A percentile compares a stretch with the other conserved stretches of the same genome.
These are phyloP conservation scores for Villa cingulata DNA, from an alignment of 2,888 invertebrate species.

Conservation along the genomic window DNA sequence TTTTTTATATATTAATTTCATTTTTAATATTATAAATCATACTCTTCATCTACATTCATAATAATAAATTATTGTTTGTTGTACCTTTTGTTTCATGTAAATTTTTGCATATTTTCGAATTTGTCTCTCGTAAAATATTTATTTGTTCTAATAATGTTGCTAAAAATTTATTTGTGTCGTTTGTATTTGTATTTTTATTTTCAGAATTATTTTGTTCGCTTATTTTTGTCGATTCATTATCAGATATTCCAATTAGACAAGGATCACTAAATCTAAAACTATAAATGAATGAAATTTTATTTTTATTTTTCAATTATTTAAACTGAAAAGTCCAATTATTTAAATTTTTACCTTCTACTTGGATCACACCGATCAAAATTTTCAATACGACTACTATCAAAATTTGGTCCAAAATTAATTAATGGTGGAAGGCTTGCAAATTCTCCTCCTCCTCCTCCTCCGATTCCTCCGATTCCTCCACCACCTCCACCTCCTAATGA, in stretches of 20 bases:
- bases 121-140: conserved; percentile 52
- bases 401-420: conserved; percentile 37
- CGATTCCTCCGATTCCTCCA: too few species aligned
- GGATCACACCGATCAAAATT: conserved; percentile 9
- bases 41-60: too few species aligned
- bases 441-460: too few species aligned
- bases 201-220: conserved; percentile 28
- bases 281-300: background rate
- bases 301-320: background rate
- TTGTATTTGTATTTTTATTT: conserved; percentile 23
- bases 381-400: conserved; percentile 7
- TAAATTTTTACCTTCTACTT: conserved; percentile 9
- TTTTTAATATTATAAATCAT: too few species aligned
- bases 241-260: conserved; percentile 33
- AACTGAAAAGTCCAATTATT: conserved; percentile 4
- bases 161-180: conserved; percentile 32
- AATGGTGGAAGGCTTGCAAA: conserved; percentile 59
- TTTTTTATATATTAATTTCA: too few species aligned
- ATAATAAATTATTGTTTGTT: too few species aligned
- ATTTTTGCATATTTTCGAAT: conserved; percentile 61
- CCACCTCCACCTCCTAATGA: too few species aligned
- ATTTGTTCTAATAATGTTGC: conserved; percentile 57
- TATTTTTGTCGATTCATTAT: conserved; percentile 31
- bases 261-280: conserved; percentile 36
- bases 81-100: conserved; percentile 58